These are phyloP conservation scores for Pogona vitticeps DNA, from an alignment of 2,113 vertebrate species.

Conservation along the genomic window DNA sequence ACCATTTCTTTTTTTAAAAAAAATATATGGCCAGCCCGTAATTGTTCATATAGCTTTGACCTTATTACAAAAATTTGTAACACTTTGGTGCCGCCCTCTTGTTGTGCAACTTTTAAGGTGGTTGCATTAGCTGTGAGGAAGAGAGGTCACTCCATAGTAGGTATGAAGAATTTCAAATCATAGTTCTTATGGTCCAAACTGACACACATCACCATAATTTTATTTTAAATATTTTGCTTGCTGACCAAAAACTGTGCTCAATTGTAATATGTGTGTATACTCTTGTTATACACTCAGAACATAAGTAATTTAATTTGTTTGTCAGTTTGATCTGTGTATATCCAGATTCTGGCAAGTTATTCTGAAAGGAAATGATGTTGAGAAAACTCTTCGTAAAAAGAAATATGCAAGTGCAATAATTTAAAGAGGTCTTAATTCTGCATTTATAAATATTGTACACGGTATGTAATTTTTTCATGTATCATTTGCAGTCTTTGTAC, in stretches of 20 bases:
- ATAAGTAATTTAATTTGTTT: constrained; percentile 9
- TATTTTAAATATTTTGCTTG: constrained; percentile 46
- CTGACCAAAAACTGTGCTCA: constrained; percentile 70
- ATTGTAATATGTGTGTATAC: constrained; percentile 61
- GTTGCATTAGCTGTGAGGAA: constrained; percentile 39
- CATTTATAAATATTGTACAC: constrained; percentile 88
- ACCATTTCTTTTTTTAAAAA: constrained; percentile 20
- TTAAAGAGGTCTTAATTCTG: constrained; percentile 82
- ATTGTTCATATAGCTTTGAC: constrained; percentile 30
- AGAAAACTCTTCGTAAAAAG: constrained; percentile 70
- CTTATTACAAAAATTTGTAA: constrained; percentile 60
- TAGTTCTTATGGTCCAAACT: constrained; percentile 32
- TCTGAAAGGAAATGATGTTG: constrained; percentile 56
- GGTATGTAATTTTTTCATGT: constrained; percentile 83
- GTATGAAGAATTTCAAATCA: constrained; percentile 27
- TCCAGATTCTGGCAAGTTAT: constrained; percentile 62
- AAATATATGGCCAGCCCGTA: not conserved
- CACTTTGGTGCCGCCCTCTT: constrained; percentile 71
- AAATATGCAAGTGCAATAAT: constrained; percentile 84
- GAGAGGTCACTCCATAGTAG: constrained; percentile 37
- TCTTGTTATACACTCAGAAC: constrained; percentile 32
- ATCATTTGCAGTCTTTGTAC: constrained; percentile 84
- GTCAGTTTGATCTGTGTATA: constrained; percentile 53
- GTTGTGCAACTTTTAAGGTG: constrained; percentile 39
- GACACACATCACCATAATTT: constrained; percentile 29